A percentile compares a stretch with the other conserved stretches of the same genome.
phyloP scores from a whole-genome alignment of 2,797 vertebrate species.

The Oreochromis mossambicus region DNA sequence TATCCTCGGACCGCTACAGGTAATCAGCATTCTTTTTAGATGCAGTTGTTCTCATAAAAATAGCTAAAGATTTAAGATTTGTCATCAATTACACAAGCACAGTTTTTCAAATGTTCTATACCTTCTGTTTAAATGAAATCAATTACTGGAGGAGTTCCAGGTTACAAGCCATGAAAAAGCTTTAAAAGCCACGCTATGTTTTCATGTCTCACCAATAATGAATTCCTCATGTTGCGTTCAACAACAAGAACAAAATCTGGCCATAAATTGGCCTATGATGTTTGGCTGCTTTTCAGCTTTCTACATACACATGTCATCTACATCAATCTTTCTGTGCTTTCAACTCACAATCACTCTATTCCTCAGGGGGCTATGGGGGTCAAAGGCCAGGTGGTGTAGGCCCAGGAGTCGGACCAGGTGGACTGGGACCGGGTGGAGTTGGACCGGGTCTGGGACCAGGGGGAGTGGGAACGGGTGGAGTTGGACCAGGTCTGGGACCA shows the following conservation, averaged over 20 bases:
- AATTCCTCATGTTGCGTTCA: not conserved
- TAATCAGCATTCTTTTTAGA: not conserved
- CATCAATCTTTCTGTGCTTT: not conserved
- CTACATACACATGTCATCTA: not conserved
- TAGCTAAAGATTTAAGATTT: not conserved
- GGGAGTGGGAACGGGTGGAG: not conserved
- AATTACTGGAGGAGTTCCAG: conserved; percentile 12
- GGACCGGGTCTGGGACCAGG: not conserved
- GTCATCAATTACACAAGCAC: not conserved
- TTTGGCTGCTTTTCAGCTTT: not conserved
- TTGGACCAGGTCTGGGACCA: not conserved
- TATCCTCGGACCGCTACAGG: not conserved
- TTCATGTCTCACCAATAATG: conserved; percentile 11
- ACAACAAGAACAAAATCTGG: not conserved
- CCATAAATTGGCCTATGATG: not conserved
- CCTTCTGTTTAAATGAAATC: conserved; percentile 16
- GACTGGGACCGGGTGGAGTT: not conserved
- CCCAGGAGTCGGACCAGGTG: conserved; percentile 24
- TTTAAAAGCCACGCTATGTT: not conserved
- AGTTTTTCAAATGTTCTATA: not conserved
- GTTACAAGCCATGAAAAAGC: conserved; percentile 11
- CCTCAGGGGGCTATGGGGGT: conserved; percentile 42
- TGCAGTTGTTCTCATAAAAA: not conserved
- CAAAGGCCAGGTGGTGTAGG: conserved; percentile 45
- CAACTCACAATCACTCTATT: not conserved